Conservation (phyloP, 2,113 vertebrate species). For the Nanorana parkeri region DNA sequence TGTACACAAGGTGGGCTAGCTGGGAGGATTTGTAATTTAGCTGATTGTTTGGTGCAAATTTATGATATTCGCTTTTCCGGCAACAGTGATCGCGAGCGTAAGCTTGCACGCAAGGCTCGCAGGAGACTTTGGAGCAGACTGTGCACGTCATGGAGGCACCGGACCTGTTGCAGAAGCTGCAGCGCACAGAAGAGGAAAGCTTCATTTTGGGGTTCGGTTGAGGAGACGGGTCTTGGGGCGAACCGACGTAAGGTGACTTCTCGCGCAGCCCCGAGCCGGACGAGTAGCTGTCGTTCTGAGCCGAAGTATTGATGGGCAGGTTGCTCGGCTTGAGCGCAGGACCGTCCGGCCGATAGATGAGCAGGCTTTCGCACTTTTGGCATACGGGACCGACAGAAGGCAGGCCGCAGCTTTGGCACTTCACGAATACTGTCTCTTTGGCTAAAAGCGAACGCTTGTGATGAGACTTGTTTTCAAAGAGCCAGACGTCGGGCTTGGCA, state of each 20-base stretch:
- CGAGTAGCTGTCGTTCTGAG: conserved; percentile 67
- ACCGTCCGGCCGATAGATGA: conserved; percentile 68
- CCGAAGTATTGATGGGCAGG: conserved; percentile 69
- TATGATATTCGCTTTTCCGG: conserved; percentile 89
- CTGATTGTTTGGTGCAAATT: conserved; percentile 92
- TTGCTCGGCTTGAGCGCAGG: conserved; percentile 73
- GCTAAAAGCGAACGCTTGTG: conserved; percentile 77
- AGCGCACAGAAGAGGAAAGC: conserved; percentile 79
- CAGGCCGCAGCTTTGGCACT: conserved; percentile 91
- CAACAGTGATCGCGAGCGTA: conserved; percentile 93
- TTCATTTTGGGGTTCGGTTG: conserved; percentile 73
- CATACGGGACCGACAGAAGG: conserved; percentile 83
- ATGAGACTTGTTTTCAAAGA: conserved; percentile 71
- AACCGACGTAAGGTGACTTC: conserved; percentile 71
- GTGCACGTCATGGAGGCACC: conserved; percentile 92
- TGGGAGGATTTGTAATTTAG: conserved; percentile 92
- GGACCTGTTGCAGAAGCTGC: conserved; percentile 93
- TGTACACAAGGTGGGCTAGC: conserved; percentile 91
- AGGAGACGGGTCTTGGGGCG: conserved; percentile 84
- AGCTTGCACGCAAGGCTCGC: conserved; percentile 87
- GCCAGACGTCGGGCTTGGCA: conserved; percentile 72
- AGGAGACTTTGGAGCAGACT: conserved; percentile 96
- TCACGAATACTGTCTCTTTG: conserved; percentile 79
- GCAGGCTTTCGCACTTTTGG: conserved; percentile 84
- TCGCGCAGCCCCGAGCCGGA: conserved; percentile 66